Conservation (phyloP, 2,113 vertebrate species). For the Paradoxurus hermaphroditus region DNA sequence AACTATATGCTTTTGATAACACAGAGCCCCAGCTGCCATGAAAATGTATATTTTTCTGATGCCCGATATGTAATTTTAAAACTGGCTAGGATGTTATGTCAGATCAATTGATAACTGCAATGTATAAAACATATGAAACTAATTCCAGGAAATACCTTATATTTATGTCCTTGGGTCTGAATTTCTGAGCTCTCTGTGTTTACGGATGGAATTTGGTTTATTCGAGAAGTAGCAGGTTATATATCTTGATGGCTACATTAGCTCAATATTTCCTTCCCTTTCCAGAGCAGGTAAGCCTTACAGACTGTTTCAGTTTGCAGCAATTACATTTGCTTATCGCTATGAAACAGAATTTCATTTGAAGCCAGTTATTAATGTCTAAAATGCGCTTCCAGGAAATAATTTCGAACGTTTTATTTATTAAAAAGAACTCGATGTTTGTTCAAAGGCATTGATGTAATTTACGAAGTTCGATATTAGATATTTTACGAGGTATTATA, state of each 20-base stretch:
- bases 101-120: slow-evolving; percentile 70
- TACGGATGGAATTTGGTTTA: slow-evolving; percentile 75
- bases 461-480: slow-evolving; percentile 73
- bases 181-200: slow-evolving; percentile 75
- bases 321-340: slow-evolving; percentile 77
- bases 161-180: slow-evolving; percentile 76
- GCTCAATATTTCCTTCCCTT: slow-evolving; percentile 53
- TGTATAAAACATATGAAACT: slow-evolving; percentile 72
- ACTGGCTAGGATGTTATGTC: slow-evolving; percentile 67
- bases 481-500: slow-evolving; percentile 71
- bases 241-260: slow-evolving; percentile 75
- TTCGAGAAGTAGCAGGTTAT: slow-evolving; percentile 75
- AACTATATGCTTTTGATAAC: slow-evolving; percentile 47
- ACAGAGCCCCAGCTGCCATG: slow-evolving; percentile 39
- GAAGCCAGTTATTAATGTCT: slow-evolving; percentile 76
- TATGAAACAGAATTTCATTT: slow-evolving; percentile 73
- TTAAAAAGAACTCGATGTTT: slow-evolving; percentile 72
- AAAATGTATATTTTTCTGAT: slow-evolving; percentile 60
- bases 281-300: slow-evolving; percentile 64
- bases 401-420: slow-evolving; percentile 76
- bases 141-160: slow-evolving; percentile 76
- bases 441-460: slow-evolving; percentile 76
- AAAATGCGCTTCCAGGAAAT: slow-evolving; percentile 77
- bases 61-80: slow-evolving; percentile 65
- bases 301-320: slow-evolving; percentile 66